Evolutionary conservation across 2,797 vertebrate genomes (phyloP).

Genomic region (Parauchenoglanis ngamensis): DNA sequence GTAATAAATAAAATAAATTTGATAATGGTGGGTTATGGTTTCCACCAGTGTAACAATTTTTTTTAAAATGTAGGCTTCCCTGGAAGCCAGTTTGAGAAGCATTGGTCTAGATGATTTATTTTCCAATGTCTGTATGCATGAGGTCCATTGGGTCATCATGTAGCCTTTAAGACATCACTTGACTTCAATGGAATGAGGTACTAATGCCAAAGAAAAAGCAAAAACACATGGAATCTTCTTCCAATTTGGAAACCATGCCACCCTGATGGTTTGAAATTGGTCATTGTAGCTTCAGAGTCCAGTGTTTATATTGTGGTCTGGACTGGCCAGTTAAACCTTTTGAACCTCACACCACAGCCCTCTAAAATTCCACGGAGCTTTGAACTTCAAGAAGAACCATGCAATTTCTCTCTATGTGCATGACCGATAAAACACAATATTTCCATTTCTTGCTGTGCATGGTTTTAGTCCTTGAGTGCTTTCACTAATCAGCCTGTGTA

Average conservation of each 20-base stretch:
- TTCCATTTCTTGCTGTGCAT: conserved; percentile 16
- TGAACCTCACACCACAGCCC: conserved; percentile 12
- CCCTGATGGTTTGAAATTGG: conserved; percentile 28
- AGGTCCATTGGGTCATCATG: background rate
- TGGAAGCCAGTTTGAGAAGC: background rate
- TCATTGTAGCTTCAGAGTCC: conserved; percentile 41
- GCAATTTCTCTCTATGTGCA: conserved; percentile 2
- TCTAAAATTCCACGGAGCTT: conserved; percentile 35
- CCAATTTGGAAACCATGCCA: conserved; percentile 18
- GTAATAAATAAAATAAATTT: background rate
- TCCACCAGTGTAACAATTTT: background rate
- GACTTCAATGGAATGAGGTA: conserved; percentile 16
- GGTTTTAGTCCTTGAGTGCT: conserved; percentile 42
- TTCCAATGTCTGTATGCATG: background rate
- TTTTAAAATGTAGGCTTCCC: background rate
- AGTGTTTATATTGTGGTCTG: conserved; percentile 35
- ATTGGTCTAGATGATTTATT: background rate
- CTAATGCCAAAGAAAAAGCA: conserved; percentile 5
- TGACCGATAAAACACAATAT: conserved; percentile 27
- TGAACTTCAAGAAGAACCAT: conserved; percentile 9
- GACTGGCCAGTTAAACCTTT: conserved; percentile 28
- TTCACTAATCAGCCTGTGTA: background rate
- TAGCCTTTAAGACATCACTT: background rate
- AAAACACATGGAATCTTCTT: conserved; percentile 33
- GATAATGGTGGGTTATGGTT: background rate